Conservation (phyloP, 1,140 invertebrate genomes). For the Augochlora pura region DNA sequence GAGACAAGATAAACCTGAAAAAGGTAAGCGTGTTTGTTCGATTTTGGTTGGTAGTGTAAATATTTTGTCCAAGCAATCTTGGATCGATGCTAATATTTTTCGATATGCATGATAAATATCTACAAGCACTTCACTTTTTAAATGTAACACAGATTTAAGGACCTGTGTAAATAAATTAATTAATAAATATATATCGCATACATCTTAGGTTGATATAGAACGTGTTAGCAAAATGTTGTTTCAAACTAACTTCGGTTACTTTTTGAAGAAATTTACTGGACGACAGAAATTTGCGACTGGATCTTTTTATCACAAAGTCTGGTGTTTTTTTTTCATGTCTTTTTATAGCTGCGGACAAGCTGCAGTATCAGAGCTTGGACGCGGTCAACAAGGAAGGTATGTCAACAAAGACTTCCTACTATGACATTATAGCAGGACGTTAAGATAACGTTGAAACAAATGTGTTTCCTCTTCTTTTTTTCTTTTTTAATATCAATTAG, state of each 20-base stretch:
- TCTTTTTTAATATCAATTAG: background rate
- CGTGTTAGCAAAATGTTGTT: background rate
- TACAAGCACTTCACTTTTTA: conserved; percentile 4
- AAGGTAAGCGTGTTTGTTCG: conserved; percentile 79
- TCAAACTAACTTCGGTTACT: background rate
- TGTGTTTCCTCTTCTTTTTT: background rate
- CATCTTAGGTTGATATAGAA: background rate
- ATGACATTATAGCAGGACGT: conserved; percentile 1
- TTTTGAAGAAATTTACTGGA: conserved; percentile 1
- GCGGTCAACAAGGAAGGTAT: conserved; percentile 84
- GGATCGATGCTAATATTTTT: conserved; percentile 8
- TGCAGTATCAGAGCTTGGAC: conserved; percentile 84
- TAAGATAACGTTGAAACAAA: conserved; percentile 1
- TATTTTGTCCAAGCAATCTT: background rate
- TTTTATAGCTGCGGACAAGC: conserved; percentile 82
- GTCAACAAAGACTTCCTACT: conserved; percentile 60
- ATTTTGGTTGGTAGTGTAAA: background rate
- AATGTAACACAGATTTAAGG: background rate
- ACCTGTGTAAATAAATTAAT: too few relatives aligned
- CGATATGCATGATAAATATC: conserved; percentile 25
- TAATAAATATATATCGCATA: background rate
- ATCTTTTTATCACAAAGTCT: conserved; percentile 43
- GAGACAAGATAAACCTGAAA: conserved; percentile 78
- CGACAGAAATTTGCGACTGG: conserved; percentile 26
- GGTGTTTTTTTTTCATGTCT: conserved; percentile 76